Evolutionary conservation across 1,140 invertebrate species (phyloP).

Genomic region (Drosophila ambigua): DNA sequence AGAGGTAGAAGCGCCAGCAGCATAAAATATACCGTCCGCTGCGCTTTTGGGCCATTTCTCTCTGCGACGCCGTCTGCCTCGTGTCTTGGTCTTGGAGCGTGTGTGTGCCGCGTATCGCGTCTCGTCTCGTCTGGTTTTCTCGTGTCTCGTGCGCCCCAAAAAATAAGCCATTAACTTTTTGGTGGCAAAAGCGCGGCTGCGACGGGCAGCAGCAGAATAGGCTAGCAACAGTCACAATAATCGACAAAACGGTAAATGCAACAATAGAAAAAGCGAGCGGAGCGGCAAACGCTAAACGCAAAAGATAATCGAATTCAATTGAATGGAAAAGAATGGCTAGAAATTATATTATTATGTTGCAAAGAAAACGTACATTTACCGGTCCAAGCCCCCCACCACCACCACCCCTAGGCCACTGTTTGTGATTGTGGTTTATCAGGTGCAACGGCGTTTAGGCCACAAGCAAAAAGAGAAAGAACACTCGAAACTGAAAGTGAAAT

Average conservation of each 20-base stretch:
- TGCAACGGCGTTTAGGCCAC: too few species aligned
- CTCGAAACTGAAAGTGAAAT: too few species aligned
- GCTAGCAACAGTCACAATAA: slow-evolving; percentile 61
- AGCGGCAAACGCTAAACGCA: slow-evolving; percentile 27
- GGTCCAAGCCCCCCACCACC: slow-evolving; percentile 7
- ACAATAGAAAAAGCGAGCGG: slow-evolving; percentile 33
- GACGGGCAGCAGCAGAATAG: slow-evolving; percentile 30
- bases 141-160: slow-evolving; percentile 27
- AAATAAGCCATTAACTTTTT: slow-evolving; percentile 22
- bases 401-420: too few species aligned
- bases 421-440: too few species aligned
- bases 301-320: slow-evolving; percentile 15
- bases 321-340: slow-evolving; percentile 12
- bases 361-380: slow-evolving; percentile 21
- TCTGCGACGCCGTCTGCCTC: slow-evolving; percentile 55
- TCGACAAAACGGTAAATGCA: slow-evolving; percentile 71
- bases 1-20: slow-evolving; percentile 34
- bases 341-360: slow-evolving; percentile 8
- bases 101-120: not conserved
- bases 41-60: slow-evolving; percentile 73
- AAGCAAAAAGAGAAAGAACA: too few species aligned
- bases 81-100: slow-evolving; percentile 12
- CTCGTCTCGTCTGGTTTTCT: slow-evolving; percentile 1
- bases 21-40: slow-evolving; percentile 70
- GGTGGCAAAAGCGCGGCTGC: slow-evolving; percentile 51